Conservation (phyloP, 2,888 invertebrate species). For the Lapara coniferarum region DNA sequence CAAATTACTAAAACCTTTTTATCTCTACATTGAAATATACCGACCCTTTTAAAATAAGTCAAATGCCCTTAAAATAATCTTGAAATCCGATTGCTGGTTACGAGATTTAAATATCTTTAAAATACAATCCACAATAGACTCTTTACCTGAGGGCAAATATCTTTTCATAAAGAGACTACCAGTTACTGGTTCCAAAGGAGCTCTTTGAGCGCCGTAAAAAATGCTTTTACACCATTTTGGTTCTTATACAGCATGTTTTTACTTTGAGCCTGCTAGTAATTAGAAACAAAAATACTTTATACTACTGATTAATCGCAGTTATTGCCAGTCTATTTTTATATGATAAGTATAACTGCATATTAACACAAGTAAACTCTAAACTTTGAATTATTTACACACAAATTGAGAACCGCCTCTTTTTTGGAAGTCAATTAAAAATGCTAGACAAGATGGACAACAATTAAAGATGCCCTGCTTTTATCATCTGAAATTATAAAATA, state of each 20-base stretch:
- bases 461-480: too few relatives aligned
- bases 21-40: background rate
- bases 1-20: background rate
- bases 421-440: too few relatives aligned
- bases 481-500: too few relatives aligned
- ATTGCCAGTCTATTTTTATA: too few relatives aligned
- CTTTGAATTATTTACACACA: too few relatives aligned
- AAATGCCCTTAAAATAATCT: conserved; percentile 33
- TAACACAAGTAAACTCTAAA: too few relatives aligned
- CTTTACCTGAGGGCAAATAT: conserved; percentile 64
- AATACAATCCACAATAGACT: conserved; percentile 34
- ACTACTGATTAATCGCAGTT: too few relatives aligned
- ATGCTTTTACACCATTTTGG: conserved; percentile 29
- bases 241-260: conserved; percentile 29
- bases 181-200: conserved; percentile 55
- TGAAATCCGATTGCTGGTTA: conserved; percentile 34
- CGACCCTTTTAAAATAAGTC: background rate
- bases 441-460: too few relatives aligned
- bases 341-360: too few relatives aligned
- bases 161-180: conserved; percentile 62
- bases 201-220: conserved; percentile 53
- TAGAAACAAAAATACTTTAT: too few relatives aligned
- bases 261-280: too few relatives aligned
- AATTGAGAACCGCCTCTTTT: too few relatives aligned
- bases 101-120: conserved; percentile 50